Evolutionary conservation across 2,113 vertebrate genomes (phyloP).

Genomic region (Potamarius usumacintae): DNA sequence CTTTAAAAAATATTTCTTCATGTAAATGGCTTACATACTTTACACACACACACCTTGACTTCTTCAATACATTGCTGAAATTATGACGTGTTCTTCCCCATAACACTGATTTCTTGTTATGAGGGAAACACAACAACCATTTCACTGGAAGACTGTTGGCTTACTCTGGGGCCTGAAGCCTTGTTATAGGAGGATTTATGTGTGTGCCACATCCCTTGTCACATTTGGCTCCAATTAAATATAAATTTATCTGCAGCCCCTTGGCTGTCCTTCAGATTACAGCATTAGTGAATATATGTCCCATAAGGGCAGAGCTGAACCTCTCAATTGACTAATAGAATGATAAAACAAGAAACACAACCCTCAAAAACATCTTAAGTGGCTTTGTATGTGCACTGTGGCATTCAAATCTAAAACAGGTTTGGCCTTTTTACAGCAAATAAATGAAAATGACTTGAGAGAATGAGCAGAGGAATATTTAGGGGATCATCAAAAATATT

Average conservation of each 20-base stretch:
- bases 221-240: constrained; percentile 55
- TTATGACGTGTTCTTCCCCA: not conserved
- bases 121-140: not conserved
- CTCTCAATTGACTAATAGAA: not conserved
- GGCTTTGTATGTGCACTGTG: not conserved
- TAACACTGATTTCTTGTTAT: not conserved
- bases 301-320: not conserved
- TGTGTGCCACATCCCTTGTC: constrained; percentile 36
- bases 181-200: constrained; percentile 59
- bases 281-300: not conserved
- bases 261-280: constrained; percentile 15
- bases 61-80: not conserved
- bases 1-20: constrained; percentile 74
- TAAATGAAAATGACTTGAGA: constrained; percentile 1
- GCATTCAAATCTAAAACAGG: not conserved
- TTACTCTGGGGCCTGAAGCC: constrained; percentile 52
- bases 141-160: not conserved
- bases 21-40: constrained; percentile 71
- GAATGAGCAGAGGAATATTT: not conserved
- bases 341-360: constrained; percentile 13
- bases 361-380: constrained; percentile 2
- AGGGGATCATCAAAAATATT: not conserved
- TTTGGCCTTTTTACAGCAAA: not conserved
- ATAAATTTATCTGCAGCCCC: constrained; percentile 42
- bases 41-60: not conserved